A percentile compares a stretch with the other conserved stretches of the same genome.
Conservation (phyloP, 2,888 invertebrate species). For the Melipona bicolor region DNA sequence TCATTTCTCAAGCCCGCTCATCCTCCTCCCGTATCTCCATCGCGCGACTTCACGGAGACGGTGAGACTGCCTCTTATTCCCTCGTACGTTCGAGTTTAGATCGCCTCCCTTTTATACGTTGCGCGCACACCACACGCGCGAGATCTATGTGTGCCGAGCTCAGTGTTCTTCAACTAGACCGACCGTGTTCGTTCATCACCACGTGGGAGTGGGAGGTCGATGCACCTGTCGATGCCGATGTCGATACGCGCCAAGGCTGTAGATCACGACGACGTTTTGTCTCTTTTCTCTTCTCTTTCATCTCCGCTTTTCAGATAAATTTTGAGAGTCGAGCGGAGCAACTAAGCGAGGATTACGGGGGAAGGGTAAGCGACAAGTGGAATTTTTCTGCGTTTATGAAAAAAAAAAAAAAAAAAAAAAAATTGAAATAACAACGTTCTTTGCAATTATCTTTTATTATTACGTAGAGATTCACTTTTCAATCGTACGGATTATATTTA, state of each 20-base stretch:
- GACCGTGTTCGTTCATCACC: neutral
- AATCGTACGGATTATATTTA: no score
- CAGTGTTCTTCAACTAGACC: conserved; percentile 45
- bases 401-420: no score
- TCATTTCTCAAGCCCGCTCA: conserved; percentile 32
- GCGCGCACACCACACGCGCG: neutral
- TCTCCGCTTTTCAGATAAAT: neutral
- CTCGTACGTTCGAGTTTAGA: neutral
- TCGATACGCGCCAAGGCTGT: neutral
- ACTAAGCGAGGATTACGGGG: no score
- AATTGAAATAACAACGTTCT: no score
- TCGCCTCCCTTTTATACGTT: neutral
- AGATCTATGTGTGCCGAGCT: conserved; percentile 9
- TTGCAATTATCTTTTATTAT: no score
- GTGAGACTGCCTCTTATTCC: conserved; percentile 38
- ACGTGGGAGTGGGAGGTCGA: neutral
- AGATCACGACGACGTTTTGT: neutral
- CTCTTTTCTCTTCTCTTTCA: neutral
- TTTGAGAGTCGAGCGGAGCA: no score
- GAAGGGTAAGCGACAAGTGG: no score
- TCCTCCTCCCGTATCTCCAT: conserved; percentile 18
- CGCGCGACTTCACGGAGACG: conserved; percentile 37
- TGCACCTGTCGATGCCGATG: conserved; percentile 2
- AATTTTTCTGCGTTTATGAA: no score
- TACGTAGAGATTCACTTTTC: no score